Evolutionary conservation across 2,797 vertebrate genomes (phyloP).

Genomic region (Pseudomugil tenellus): DNA sequence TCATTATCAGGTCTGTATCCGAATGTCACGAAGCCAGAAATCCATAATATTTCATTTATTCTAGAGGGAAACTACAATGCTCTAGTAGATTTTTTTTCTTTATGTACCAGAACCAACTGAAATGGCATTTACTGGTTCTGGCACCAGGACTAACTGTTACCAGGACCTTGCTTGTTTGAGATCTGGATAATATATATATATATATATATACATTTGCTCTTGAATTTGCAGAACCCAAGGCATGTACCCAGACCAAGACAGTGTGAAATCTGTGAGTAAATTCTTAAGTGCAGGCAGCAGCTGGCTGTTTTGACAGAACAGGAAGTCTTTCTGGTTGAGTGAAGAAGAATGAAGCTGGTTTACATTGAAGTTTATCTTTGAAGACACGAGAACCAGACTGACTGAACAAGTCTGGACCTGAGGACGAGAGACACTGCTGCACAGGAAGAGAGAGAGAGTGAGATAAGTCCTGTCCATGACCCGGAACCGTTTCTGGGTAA

Average conservation of each 20-base stretch:
- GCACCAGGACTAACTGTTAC: too few species aligned
- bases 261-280: not conserved
- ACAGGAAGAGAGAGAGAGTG: slow-evolving; percentile 7
- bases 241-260: not conserved
- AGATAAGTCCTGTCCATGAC: slow-evolving; percentile 11
- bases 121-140: too few species aligned
- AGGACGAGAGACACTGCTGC: slow-evolving; percentile 23
- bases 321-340: slow-evolving; percentile 70
- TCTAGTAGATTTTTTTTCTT: too few species aligned
- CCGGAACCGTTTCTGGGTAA: slow-evolving; percentile 9
- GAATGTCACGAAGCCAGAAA: too few species aligned
- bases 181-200: too few species aligned
- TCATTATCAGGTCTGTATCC: too few species aligned
- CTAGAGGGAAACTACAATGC: too few species aligned
- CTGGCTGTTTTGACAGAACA: slow-evolving; percentile 60
- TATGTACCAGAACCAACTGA: too few species aligned
- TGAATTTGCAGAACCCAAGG: not conserved
- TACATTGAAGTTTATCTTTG: slow-evolving; percentile 72
- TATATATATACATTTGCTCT: too few species aligned
- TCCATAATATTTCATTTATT: too few species aligned
- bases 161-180: too few species aligned
- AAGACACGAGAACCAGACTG: slow-evolving; percentile 49
- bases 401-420: slow-evolving; percentile 58
- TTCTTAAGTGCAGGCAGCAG: slow-evolving; percentile 2
- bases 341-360: slow-evolving; percentile 68